Conservation (phyloP, 2,797 vertebrate genomes). For the Pangasius krempfi region DNA sequence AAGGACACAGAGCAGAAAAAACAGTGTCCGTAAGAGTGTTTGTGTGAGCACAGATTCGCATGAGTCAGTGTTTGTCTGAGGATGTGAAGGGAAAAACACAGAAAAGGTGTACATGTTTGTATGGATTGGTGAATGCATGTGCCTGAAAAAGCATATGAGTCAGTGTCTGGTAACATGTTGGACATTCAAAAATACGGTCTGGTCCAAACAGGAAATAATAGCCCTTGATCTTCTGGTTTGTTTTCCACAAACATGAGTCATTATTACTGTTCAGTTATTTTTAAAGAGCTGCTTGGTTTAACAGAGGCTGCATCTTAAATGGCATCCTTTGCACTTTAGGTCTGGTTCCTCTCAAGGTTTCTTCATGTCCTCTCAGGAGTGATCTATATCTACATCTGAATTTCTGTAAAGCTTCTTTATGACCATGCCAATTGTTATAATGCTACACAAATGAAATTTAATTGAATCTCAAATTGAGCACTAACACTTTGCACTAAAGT, state of each 20-base stretch:
- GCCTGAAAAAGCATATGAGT: not conserved
- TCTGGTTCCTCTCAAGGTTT: not conserved
- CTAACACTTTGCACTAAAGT: not conserved
- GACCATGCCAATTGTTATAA: not conserved
- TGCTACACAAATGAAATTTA: not conserved
- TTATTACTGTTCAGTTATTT: not conserved
- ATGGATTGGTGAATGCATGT: not conserved
- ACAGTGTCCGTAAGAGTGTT: not conserved
- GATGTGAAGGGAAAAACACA: not conserved
- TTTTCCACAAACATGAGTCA: not conserved
- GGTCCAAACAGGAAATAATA: not conserved
- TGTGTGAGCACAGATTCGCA: not conserved
- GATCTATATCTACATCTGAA: not conserved
- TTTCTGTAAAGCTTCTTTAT: not conserved
- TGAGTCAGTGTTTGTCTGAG: not conserved
- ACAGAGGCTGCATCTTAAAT: not conserved
- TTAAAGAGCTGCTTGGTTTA: not conserved
- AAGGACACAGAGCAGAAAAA: constrained; percentile 14
- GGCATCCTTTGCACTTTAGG: not conserved
- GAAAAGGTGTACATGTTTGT: not conserved
- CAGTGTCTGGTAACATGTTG: not conserved
- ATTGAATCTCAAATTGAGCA: not conserved
- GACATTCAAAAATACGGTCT: not conserved
- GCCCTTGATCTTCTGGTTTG: not conserved
- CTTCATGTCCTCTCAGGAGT: not conserved